Conservation (phyloP, 2,888 invertebrate species). For the Leucophenga montana region DNA sequence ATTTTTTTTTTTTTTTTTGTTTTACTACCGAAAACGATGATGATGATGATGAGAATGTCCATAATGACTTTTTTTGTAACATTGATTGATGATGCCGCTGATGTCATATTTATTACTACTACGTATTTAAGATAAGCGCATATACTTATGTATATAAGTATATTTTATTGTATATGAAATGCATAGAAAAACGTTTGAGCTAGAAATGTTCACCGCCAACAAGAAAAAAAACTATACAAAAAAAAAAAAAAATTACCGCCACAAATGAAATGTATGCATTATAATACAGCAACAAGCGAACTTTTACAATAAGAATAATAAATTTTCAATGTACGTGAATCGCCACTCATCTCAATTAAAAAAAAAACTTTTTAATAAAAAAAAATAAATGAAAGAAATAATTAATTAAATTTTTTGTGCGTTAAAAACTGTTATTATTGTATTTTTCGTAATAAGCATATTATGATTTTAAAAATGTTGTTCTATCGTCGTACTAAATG, state of each 20-base stretch:
- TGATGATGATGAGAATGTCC: too few relatives aligned
- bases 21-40: too few relatives aligned
- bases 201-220: not conserved
- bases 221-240: not conserved
- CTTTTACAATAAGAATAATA: not conserved
- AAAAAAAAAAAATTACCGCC: not conserved
- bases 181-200: too few relatives aligned
- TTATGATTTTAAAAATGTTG: not conserved
- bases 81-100: too few relatives aligned
- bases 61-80: too few relatives aligned
- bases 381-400: slow-evolving; percentile 15
- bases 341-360: not conserved
- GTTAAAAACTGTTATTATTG: slow-evolving; percentile 3
- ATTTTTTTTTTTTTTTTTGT: not conserved
- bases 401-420: slow-evolving; percentile 41
- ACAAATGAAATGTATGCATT: not conserved
- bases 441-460: slow-evolving; percentile 1
- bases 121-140: too few relatives aligned
- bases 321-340: not conserved
- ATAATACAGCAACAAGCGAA: not conserved
- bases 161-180: too few relatives aligned
- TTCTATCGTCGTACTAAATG: not conserved
- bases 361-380: not conserved
- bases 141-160: too few relatives aligned
- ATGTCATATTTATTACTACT: too few relatives aligned